Evolutionary conservation across 2,888 invertebrate species (phyloP).

Genomic region (Caenorhabditis virilis): DNA sequence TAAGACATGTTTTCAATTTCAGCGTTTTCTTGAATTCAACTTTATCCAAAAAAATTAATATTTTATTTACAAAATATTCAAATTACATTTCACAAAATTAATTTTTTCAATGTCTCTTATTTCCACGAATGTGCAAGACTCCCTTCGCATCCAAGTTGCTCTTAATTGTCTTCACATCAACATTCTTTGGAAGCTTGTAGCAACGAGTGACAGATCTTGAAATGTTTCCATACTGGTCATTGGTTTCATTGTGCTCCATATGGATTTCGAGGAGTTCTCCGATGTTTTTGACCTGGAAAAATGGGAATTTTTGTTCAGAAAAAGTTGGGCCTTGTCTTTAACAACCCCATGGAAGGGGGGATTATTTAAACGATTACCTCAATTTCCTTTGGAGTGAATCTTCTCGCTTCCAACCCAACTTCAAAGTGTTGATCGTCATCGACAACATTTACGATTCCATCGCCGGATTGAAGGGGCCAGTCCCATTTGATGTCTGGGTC

Average conservation of each 20-base stretch:
- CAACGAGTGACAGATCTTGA: conserved; percentile 33
- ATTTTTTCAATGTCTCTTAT: conserved; percentile 25
- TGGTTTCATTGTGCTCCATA: conserved; percentile 31
- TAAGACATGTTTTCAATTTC: too few relatives aligned
- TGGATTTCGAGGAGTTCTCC: conserved; percentile 39
- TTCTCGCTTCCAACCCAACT: conserved; percentile 59
- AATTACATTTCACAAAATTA: too few relatives aligned
- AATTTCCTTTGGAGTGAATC: conserved; percentile 60
- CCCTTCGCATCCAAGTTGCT: conserved; percentile 35
- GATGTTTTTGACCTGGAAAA: conserved; percentile 23
- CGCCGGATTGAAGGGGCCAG: conserved; percentile 63
- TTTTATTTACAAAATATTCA: too few relatives aligned
- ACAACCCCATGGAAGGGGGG: too few relatives aligned
- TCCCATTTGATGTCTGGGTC: conserved; percentile 49
- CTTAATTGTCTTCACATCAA: conserved; percentile 41
- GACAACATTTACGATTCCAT: conserved; percentile 57
- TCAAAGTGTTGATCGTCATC: conserved; percentile 59
- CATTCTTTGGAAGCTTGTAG: conserved; percentile 36
- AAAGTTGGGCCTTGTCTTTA: too few relatives aligned
- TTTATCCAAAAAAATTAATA: too few relatives aligned
- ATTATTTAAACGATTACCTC: too few relatives aligned
- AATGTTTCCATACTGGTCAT: conserved; percentile 29
- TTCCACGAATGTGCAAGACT: conserved; percentile 32
- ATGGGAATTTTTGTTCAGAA: too few relatives aligned
- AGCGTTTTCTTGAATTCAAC: too few relatives aligned